Base-by-base conservation (phyloP, 2,113 vertebrate genomes). In the Calyptomena viridis region DNA sequence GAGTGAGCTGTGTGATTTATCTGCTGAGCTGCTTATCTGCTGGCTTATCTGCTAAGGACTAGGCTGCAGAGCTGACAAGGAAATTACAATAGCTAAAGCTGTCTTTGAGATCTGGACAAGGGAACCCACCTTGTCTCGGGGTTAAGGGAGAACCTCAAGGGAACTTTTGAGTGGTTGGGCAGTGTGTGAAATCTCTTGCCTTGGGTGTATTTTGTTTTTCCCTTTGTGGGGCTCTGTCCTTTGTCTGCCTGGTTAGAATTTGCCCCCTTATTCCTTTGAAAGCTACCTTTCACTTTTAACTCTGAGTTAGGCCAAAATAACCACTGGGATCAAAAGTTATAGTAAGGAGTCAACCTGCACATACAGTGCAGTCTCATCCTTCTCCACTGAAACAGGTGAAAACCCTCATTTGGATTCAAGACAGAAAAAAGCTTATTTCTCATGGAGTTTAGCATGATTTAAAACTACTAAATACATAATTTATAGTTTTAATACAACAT, bases 21-120 rank as follows among this genome's bases (percentile, higher is more conserved):
- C 64, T 95, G 74, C 71, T 91, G 87, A 94, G 84, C 92, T 95
- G 74, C 88, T 96, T 87, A 95, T 87, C 71, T 93, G 47, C 79
- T 89, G 81, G 60, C 39, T 96, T 90, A 93, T 67, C 86, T 1
- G 2, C 78, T 86, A 50, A 84, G 72, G 79, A 74, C 72, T 55
- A 47, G 60, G 72, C 39, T 81, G 68, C 76, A 64, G 90, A 91
- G 55, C 75, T 93, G 82, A 49, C 68, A 71, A 75, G 71, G 28
- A 93, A 96, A 94, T 86, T 47, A 47, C 49, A 74, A 30, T 42
- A 66, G 39, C 67, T 86, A 62, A 88, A 90, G 72, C 60, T 88
- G 68, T 66, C 63, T 81, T 64, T 90, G 67, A 71, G 55, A 40
- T 80, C 33, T 69, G 68, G 71, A 35, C 40, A 88, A 53, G 31